Base-by-base conservation (phyloP, 2,888 invertebrate genomes). In the Sipunculus nudus region DNA sequence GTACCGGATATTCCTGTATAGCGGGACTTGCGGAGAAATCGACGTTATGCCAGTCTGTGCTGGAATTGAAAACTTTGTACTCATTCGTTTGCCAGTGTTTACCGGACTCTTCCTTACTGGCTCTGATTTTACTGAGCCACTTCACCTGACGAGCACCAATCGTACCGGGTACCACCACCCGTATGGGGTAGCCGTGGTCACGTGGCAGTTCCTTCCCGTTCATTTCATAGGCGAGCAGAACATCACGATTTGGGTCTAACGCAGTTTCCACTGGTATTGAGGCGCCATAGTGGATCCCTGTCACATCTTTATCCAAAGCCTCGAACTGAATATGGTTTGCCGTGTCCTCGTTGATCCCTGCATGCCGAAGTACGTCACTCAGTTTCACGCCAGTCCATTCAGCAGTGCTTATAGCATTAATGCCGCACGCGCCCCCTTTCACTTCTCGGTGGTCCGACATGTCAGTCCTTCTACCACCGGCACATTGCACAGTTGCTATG, bases 11-110 rank as follows among this genome's bases (percentile, higher is more conserved):
- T 74, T 95, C 92, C 86, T 96, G 95, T 58, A 98, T 93, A 0
- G 98, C 92, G 16, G 93, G 92, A 0, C 94, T 89, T 74, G 88
- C 73, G 32, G 70, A 86, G 81, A 93, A 96, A 85, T 96, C 93
- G 0, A 93, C 94, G 5, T 89, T 93, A 78, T 94, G 91, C 92
- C 94, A 94, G 71, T 93, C 92, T 1, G 88, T 87, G 0, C 80
- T 80, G 3, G 80, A 70, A 63, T 79, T 78, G 67, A 84, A 82
- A 2, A 78, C 75, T 83, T 97, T 95, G 84, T 99, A 99, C 86
- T 99, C 98, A 59, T 92, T 91, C 81, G 91, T 92, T 84, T 99
- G 99, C 94, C 96, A 99, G 83, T 96, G 96, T 0, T 94, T 93
- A 10, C 88, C 84, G 71, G 95, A 94, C 39, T 99, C 98, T 16